Percentiles rank a stretch among this genome's conserved stretches.
Conservation (phyloP, 2,888 invertebrate genomes). For the Parthenolecanium corni region DNA sequence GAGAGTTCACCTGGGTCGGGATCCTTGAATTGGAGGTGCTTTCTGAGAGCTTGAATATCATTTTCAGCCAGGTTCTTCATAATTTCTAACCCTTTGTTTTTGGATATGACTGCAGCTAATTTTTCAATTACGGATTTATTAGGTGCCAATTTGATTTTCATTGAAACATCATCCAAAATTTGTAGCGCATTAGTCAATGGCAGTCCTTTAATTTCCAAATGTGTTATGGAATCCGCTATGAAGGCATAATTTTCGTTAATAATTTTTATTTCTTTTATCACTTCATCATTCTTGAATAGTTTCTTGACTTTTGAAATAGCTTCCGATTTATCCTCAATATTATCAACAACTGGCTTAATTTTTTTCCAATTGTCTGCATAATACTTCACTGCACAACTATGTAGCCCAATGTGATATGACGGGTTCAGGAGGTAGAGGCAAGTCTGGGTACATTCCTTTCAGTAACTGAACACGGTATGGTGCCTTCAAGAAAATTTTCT, state of each 20-base stretch:
- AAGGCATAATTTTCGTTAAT: background rate
- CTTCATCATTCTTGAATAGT: background rate
- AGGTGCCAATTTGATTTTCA: background rate
- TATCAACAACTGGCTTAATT: background rate
- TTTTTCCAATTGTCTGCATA: background rate
- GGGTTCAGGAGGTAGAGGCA: background rate
- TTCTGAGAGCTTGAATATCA: background rate
- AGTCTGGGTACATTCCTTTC: background rate
- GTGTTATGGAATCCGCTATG: background rate
- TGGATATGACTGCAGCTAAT: background rate
- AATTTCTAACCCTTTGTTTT: background rate
- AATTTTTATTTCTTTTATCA: background rate
- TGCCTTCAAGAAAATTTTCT: conserved; percentile 9
- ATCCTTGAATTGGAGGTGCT: background rate
- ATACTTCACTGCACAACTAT: background rate
- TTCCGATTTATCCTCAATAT: background rate
- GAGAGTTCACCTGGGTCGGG: background rate
- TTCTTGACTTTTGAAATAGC: background rate
- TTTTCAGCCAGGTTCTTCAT: background rate
- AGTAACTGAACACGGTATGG: background rate
- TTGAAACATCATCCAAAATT: background rate
- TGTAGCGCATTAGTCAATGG: background rate
- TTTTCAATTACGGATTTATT: background rate
- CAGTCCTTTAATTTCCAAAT: background rate
- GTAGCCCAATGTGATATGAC: background rate